phyloP scores from a whole-genome alignment of 2,797 vertebrate species.

The Mallotus villosus region DNA sequence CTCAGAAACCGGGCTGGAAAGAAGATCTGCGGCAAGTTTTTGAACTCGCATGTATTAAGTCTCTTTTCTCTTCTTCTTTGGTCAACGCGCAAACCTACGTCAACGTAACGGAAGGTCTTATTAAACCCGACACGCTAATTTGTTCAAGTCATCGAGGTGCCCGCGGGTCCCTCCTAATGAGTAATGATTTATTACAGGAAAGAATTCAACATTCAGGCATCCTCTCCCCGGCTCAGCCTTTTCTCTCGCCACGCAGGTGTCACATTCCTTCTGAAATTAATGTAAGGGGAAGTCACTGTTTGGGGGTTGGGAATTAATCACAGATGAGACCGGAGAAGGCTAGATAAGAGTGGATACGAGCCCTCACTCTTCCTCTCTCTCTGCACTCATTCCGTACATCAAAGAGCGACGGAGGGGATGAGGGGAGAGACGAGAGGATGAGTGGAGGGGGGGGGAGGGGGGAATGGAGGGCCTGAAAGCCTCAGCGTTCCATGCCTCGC shows the following conservation, averaged over 20 bases:
- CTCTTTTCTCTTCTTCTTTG: constrained; percentile 37
- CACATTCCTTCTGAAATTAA: constrained; percentile 79
- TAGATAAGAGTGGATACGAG: constrained; percentile 35
- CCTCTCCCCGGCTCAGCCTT: constrained; percentile 55
- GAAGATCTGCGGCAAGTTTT: background rate
- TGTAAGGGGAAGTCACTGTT: constrained; percentile 78
- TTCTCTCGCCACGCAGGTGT: constrained; percentile 60
- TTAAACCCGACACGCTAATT: constrained; percentile 82
- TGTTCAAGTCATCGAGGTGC: constrained; percentile 78
- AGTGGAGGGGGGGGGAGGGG: constrained; percentile 27
- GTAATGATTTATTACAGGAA: constrained; percentile 82
- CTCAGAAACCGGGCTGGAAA: background rate
- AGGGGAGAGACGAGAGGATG: background rate
- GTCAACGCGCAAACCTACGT: constrained; percentile 28
- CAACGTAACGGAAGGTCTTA: constrained; percentile 76
- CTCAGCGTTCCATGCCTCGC: constrained; percentile 39
- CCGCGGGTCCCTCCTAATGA: constrained; percentile 72
- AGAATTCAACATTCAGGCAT: constrained; percentile 70
- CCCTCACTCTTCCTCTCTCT: constrained; percentile 27
- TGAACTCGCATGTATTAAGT: background rate
- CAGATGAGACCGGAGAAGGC: constrained; percentile 54
- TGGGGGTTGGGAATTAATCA: constrained; percentile 79
- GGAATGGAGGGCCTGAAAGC: constrained; percentile 24
- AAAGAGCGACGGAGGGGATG: constrained; percentile 48
- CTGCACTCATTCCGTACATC: constrained; percentile 59